These are phyloP conservation scores for Cremastobaeus sp. DNA, from an alignment of 2,888 invertebrate species.

Conservation along the genomic window DNA sequence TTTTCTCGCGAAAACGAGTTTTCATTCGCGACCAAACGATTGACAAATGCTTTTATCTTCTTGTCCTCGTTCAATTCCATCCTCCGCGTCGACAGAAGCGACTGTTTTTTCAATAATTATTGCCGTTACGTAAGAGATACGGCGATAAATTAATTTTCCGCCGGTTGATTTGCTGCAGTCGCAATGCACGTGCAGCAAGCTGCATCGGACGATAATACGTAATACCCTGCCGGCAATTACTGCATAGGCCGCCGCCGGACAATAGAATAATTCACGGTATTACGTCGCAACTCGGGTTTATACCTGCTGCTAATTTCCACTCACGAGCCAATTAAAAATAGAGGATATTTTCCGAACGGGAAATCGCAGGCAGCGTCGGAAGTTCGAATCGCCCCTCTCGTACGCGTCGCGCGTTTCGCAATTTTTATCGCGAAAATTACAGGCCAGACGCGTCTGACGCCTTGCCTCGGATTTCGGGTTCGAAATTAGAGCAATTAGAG, in stretches of 20 bases:
- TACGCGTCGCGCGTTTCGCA: too few species aligned
- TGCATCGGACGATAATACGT: slow-evolving; percentile 40
- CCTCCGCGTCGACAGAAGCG: too few species aligned
- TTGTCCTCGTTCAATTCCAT: too few species aligned
- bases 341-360: background rate
- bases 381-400: too few species aligned
- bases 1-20: slow-evolving; percentile 1
- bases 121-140: slow-evolving; percentile 3
- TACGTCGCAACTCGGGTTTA: slow-evolving; percentile 47
- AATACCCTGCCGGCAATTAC: slow-evolving; percentile 45
- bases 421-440: too few species aligned
- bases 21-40: too few species aligned
- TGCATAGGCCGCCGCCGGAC: slow-evolving; percentile 29
- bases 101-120: slow-evolving; percentile 6
- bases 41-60: too few species aligned
- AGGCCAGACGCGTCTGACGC: too few species aligned
- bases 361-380: too few species aligned
- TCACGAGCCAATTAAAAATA: slow-evolving; percentile 31
- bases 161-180: slow-evolving; percentile 44
- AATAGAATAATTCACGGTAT: slow-evolving; percentile 51
- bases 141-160: slow-evolving; percentile 41
- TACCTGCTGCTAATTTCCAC: slow-evolving; percentile 41
- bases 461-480: background rate
- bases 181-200: slow-evolving; percentile 32
- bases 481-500: slow-evolving; percentile 11